A percentile compares a stretch with the other conserved stretches of the same genome.
phyloP scores from a whole-genome alignment of 1,140 invertebrate species.

The Aphaenogaster floridana region DNA sequence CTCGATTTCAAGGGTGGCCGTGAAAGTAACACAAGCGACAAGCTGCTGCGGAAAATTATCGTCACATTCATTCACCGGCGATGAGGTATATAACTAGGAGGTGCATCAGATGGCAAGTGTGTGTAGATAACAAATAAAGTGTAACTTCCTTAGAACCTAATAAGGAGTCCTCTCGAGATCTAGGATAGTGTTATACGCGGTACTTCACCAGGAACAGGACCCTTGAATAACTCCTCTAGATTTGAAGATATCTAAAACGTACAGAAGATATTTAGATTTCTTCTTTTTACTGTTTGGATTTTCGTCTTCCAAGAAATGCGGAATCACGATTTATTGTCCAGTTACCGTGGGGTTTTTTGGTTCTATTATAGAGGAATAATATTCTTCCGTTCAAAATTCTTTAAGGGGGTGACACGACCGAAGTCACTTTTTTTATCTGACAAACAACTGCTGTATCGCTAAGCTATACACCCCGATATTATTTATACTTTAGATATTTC shows the following conservation, averaged over 20 bases:
- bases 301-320: not conserved
- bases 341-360: not conserved
- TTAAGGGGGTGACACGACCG: too few relatives aligned
- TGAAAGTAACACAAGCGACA: conserved; percentile 26
- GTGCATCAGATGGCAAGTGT: conserved; percentile 74
- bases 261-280: not conserved
- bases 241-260: not conserved
- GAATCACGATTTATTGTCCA: not conserved
- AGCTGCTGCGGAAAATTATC: conserved; percentile 25
- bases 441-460: not conserved
- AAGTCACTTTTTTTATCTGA: not conserved
- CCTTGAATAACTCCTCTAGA: not conserved
- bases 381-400: not conserved
- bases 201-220: conserved; percentile 9
- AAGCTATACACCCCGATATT: not conserved
- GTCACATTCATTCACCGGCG: conserved; percentile 22
- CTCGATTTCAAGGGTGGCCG: not conserved
- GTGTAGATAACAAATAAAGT: conserved; percentile 73
- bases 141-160: conserved; percentile 76
- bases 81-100: conserved; percentile 48
- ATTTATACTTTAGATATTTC: not conserved
- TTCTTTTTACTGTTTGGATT: not conserved
- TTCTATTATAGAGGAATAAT: not conserved
- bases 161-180: conserved; percentile 75
- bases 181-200: conserved; percentile 47